Percentiles rank a stretch among this genome's conserved stretches.
phyloP scores from a whole-genome alignment of 1,140 invertebrate genomes.

The Chymomyza costata region DNA sequence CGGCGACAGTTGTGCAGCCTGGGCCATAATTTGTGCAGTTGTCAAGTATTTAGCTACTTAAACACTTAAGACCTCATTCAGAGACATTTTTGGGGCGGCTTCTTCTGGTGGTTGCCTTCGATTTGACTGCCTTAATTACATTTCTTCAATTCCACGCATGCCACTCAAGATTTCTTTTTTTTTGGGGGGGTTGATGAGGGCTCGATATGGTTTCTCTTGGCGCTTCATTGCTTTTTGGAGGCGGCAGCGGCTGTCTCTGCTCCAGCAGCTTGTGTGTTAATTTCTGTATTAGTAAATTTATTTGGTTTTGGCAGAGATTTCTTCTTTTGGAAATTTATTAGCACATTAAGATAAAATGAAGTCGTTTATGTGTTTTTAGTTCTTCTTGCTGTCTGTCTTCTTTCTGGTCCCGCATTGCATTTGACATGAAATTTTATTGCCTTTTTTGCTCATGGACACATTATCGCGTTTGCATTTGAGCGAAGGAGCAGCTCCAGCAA shows the following conservation, averaged over 20 bases:
- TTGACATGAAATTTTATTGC: conserved; percentile 66
- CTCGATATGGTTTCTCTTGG: too few species aligned
- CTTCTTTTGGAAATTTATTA: conserved; percentile 66
- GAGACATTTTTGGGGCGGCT: conserved; percentile 18
- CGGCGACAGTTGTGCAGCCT: conserved; percentile 39
- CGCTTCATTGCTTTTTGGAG: conserved; percentile 54
- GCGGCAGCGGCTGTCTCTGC: conserved; percentile 1
- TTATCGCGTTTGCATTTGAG: conserved; percentile 14
- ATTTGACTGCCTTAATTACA: conserved; percentile 60
- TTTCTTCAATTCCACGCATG: conserved; percentile 68
- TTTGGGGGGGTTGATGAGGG: neutral
- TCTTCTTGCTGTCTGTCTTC: conserved; percentile 12
- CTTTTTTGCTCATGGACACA: conserved; percentile 51
- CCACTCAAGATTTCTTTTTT: conserved; percentile 33
- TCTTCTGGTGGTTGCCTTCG: conserved; percentile 23
- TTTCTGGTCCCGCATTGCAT: conserved; percentile 28
- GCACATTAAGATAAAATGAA: conserved; percentile 73
- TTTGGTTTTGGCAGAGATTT: conserved; percentile 71
- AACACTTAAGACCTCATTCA: conserved; percentile 62
- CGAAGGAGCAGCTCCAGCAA: conserved; percentile 13
- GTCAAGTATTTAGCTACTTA: conserved; percentile 70
- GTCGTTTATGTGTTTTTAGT: conserved; percentile 62
- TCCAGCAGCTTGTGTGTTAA: conserved; percentile 32
- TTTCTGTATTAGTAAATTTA: conserved; percentile 71
- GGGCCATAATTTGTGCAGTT: conserved; percentile 61